Evolutionary conservation across 2,888 invertebrate species (phyloP).

Genomic region (Nesidiocoris tenuis): DNA sequence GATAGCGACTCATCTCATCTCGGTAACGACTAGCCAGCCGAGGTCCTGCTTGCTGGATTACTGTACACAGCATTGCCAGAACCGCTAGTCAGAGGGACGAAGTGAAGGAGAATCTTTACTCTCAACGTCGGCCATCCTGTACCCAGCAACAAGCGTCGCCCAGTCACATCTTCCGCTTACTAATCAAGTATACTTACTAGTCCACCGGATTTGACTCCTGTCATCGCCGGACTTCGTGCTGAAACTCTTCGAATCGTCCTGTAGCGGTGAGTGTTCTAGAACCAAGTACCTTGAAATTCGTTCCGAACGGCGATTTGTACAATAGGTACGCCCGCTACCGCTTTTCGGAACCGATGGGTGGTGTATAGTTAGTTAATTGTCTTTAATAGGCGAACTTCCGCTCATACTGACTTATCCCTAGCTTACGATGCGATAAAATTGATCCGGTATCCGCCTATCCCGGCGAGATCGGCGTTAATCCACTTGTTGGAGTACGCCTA

Average conservation of each 20-base stretch:
- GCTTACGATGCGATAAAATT: no score
- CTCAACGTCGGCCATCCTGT: neutral
- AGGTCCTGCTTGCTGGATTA: neutral
- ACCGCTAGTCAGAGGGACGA: neutral
- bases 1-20: neutral
- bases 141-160: neutral
- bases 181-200: neutral
- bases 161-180: neutral
- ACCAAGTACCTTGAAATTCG: no score
- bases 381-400: no score
- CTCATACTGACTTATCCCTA: no score
- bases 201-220: neutral
- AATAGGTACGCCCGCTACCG: no score
- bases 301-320: no score
- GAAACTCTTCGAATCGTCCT: neutral
- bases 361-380: no score
- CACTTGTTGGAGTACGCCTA: no score
- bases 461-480: no score
- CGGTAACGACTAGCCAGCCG: neutral
- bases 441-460: no score
- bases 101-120: neutral
- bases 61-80: neutral
- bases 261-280: neutral
- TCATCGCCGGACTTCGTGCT: neutral
- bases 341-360: no score